Evolutionary conservation across 1,140 invertebrate genomes (phyloP).

Genomic region (Calephelis virginiensis): DNA sequence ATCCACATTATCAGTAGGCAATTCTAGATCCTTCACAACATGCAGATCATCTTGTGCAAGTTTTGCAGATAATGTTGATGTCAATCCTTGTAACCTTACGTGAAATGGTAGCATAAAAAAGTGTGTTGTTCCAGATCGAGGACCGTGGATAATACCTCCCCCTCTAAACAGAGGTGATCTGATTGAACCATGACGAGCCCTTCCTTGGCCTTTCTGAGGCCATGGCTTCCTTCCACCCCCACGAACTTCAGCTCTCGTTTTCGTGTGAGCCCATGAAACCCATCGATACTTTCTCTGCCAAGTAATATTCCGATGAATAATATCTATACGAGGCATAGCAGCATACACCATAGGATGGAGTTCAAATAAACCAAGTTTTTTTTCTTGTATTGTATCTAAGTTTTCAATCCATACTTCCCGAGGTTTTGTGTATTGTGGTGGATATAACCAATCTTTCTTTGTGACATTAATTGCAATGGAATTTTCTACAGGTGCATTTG

Average conservation of each 20-base stretch:
- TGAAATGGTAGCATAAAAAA: constrained; percentile 96
- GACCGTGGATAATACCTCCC: constrained; percentile 93
- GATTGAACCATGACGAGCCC: constrained; percentile 94
- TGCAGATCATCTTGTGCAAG: constrained; percentile 97
- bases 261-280: constrained; percentile 87
- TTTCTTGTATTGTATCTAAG: constrained; percentile 87
- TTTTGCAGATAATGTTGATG: constrained; percentile 91
- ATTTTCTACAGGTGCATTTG: constrained; percentile 29
- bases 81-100: constrained; percentile 87
- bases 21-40: constrained; percentile 91
- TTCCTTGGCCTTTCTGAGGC: constrained; percentile 96
- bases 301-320: constrained; percentile 91
- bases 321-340: constrained; percentile 89
- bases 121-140: constrained; percentile 90
- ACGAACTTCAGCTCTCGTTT: constrained; percentile 88
- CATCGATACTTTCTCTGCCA: constrained; percentile 94
- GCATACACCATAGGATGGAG: constrained; percentile 94
- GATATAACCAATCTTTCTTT: constrained; percentile 70
- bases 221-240: constrained; percentile 95
- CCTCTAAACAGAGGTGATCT: constrained; percentile 90
- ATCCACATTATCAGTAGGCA: constrained; percentile 89
- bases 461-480: constrained; percentile 46
- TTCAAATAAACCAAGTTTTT: constrained; percentile 90
- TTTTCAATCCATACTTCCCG: constrained; percentile 96
- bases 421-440: constrained; percentile 79